Conservation (phyloP, 2,113 vertebrate genomes). For the Enhydra lutris region DNA sequence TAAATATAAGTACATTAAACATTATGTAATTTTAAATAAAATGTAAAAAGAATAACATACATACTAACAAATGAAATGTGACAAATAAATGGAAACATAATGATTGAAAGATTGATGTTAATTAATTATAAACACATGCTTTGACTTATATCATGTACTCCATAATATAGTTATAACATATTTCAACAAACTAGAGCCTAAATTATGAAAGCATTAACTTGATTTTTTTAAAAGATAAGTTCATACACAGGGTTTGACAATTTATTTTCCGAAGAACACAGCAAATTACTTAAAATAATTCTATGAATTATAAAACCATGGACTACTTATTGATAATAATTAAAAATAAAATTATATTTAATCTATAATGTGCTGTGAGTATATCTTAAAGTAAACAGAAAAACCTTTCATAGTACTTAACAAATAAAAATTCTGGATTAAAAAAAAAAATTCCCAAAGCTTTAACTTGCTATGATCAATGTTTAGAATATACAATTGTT, state of each 20-base stretch:
- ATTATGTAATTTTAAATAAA: not conserved
- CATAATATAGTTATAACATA: not conserved
- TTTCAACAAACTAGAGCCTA: not conserved
- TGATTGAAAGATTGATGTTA: not conserved
- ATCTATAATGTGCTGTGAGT: not conserved
- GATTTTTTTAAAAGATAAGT: not conserved
- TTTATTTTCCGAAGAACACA: not conserved
- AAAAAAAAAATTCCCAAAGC: not conserved
- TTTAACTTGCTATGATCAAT: not conserved
- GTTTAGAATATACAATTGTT: not conserved
- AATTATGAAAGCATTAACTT: not conserved
- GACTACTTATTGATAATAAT: not conserved
- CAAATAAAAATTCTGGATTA: not conserved
- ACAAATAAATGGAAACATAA: not conserved
- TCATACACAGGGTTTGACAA: not conserved
- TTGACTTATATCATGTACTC: not conserved
- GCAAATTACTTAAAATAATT: not conserved
- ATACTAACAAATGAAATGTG: not conserved
- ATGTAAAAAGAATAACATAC: not conserved
- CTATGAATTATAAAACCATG: not conserved
- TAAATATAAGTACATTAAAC: not conserved
- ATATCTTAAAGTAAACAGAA: not conserved
- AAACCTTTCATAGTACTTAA: not conserved
- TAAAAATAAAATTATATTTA: not conserved
- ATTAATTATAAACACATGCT: not conserved